Base-by-base conservation (phyloP, 2,888 invertebrate species). In the Philhelius pedissequus region DNA sequence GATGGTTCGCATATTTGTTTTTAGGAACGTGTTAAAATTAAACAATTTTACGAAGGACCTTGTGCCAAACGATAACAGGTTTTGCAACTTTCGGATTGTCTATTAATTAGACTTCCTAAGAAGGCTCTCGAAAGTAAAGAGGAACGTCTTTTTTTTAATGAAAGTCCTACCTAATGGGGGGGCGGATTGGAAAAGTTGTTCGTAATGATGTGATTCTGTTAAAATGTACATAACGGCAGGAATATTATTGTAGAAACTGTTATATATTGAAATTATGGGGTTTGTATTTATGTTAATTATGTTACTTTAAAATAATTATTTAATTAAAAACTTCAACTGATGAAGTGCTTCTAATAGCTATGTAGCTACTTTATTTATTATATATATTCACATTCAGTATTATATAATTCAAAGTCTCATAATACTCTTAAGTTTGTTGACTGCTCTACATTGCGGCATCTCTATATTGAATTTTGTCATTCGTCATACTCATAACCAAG, bases 61-160 rank as follows among this genome's bases (percentile, higher is more conserved):
- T 54, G 11, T 54, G 4, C 15, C 11, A 20, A 54, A 32, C 32
- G 56, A 56, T 56, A 56, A 56, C 20, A 32, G 56, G 32, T 56
- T 35, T 32, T 56, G 56, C 56, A 56, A 56, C 56, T 32, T 20
- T 56, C 4, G 32, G 32, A 56, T 35, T 56, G 32, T 56, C 56
- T 56, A 56, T 56, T 56, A 56, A 56, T 56, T 56, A 56, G 32
- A 32, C 32, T 32, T 2, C 18, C 48, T 4, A 48, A 6, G 22
- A 18, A 32, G 18, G 20, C 7, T 62, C 30, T 20, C 45, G 1
- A 1, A 15, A 56, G 32, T 18, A 45, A 8, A 62, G 45, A 30
- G 5, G 62, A 45, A 62, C 18, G 30, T 20, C 62, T 45, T 13
- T 45, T 62, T 45, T 62, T 62, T 62, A 62, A 62, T 45, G 45